Conservation (phyloP, 2,888 invertebrate genomes). For the Leptinotarsa rubiginosa region DNA sequence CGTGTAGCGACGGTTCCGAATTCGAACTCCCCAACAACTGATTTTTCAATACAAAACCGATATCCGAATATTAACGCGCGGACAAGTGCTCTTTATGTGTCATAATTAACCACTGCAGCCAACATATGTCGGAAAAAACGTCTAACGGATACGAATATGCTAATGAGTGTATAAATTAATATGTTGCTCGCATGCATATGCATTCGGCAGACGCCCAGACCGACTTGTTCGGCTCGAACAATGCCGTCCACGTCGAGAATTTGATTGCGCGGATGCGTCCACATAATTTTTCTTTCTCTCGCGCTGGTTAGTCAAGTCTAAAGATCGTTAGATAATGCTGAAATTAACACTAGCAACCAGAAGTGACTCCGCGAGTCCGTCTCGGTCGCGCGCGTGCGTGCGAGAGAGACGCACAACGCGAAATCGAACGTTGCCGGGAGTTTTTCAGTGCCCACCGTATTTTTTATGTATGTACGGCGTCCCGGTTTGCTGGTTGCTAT, state of each 20-base stretch:
- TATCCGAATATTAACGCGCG: constrained; percentile 47
- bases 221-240: constrained; percentile 57
- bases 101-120: constrained; percentile 64
- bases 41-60: constrained; percentile 24
- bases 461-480: constrained; percentile 64
- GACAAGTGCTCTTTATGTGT: constrained; percentile 60
- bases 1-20: not conserved
- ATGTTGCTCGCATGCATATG: constrained; percentile 68
- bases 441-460: constrained; percentile 56
- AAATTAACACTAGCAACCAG: constrained; percentile 66
- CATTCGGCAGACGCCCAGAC: constrained; percentile 60
- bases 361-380: constrained; percentile 55
- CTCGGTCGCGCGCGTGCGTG: constrained; percentile 28
- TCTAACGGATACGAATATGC: constrained; percentile 69
- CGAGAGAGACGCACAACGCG: constrained; percentile 47
- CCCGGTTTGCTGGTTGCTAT: constrained; percentile 64
- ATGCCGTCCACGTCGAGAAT: constrained; percentile 57
- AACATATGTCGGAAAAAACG: constrained; percentile 66
- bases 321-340: constrained; percentile 68
- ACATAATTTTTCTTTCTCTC: constrained; percentile 68
- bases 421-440: constrained; percentile 57
- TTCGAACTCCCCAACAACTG: not conserved
- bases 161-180: constrained; percentile 69
- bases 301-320: constrained; percentile 68
- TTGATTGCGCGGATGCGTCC: constrained; percentile 59